Conservation (phyloP, 2,797 vertebrate genomes). For the Rousettus madagascariensis region DNA sequence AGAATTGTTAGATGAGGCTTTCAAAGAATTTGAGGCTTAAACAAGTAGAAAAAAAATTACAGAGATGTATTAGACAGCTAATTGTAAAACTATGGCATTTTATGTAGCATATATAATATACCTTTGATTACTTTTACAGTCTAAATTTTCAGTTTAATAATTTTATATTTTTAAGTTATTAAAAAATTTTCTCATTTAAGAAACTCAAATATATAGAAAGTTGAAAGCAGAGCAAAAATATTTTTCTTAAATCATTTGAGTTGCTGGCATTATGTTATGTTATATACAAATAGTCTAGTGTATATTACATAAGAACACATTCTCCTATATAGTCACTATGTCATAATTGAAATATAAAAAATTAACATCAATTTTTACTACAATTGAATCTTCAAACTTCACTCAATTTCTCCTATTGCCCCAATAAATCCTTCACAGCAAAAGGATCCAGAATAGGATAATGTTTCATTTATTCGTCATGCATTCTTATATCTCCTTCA, state of each 20-base stretch:
- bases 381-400: not conserved
- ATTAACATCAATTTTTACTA: not conserved
- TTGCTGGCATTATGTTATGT: not conserved
- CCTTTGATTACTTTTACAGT: not conserved
- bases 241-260: not conserved
- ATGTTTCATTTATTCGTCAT: not conserved
- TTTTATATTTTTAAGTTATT: not conserved
- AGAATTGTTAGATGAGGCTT: not conserved
- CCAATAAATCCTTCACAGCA: not conserved
- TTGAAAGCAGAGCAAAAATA: not conserved
- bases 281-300: not conserved
- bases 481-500: not conserved
- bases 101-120: not conserved
- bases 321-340: not conserved
- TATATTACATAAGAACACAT: not conserved
- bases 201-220: not conserved
- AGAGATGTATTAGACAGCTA: not conserved
- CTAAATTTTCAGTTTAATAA: not conserved
- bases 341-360: not conserved
- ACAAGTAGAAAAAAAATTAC: not conserved
- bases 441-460: not conserved
- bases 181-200: not conserved
- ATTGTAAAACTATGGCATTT: not conserved
- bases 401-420: not conserved
- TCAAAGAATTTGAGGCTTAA: constrained; percentile 14